Conservation (phyloP, 2,797 vertebrate species). For the Choloepus didactylus region DNA sequence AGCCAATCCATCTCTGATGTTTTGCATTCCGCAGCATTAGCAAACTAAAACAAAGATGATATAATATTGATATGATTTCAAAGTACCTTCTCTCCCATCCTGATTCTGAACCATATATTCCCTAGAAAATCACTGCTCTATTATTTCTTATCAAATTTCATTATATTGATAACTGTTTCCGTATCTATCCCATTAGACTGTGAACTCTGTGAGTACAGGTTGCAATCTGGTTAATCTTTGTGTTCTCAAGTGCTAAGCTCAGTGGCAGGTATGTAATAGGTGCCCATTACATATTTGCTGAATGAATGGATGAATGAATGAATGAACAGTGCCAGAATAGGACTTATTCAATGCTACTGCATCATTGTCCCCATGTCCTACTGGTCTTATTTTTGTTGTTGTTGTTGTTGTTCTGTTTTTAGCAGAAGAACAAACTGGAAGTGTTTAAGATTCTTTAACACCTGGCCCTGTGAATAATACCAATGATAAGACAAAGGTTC, state of each 20-base stretch:
- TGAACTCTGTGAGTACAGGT: constrained; percentile 5
- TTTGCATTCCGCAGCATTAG: too few relatives aligned
- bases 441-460: constrained; percentile 66
- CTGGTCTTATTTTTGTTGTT: background rate
- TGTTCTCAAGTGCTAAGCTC: constrained; percentile 1
- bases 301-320: constrained; percentile 13
- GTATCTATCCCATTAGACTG: background rate
- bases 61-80: constrained; percentile 31
- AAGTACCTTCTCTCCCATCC: background rate
- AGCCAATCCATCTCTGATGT: too few relatives aligned
- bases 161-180: constrained; percentile 30
- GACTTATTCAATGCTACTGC: background rate
- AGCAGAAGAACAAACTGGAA: constrained; percentile 60
- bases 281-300: constrained; percentile 17
- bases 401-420: background rate
- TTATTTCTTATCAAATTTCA: constrained; percentile 28
- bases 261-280: background rate
- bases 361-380: background rate
- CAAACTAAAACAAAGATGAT: too few relatives aligned
- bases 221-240: background rate
- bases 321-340: background rate
- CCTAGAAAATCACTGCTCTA: background rate
- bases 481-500: background rate
- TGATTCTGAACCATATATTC: constrained; percentile 45
- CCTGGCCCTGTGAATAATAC: background rate